phyloP scores from a whole-genome alignment of 2,888 invertebrate genomes.

The Nebria salina region DNA sequence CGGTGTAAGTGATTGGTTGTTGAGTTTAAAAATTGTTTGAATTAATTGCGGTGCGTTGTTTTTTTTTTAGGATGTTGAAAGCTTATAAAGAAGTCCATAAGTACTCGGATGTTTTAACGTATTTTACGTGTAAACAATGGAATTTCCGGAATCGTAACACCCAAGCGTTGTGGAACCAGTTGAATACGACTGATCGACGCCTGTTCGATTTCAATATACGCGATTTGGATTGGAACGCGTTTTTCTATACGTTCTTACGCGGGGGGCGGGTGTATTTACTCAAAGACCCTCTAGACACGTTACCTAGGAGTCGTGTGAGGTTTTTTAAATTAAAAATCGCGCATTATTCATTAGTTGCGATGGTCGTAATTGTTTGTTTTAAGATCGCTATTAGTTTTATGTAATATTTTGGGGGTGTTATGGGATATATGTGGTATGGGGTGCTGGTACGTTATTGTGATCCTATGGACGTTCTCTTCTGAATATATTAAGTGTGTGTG shows the following conservation, averaged over 20 bases:
- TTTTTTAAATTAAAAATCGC: conserved; percentile 54
- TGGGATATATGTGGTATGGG: too few relatives aligned
- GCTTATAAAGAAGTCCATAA: conserved; percentile 80
- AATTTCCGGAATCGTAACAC: conserved; percentile 73
- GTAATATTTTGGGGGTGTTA: too few relatives aligned
- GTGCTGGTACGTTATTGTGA: background rate
- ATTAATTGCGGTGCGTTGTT: background rate
- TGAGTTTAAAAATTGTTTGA: background rate
- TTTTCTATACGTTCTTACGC: conserved; percentile 73
- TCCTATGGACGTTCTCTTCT: background rate
- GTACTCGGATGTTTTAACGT: conserved; percentile 77
- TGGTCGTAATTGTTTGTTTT: background rate
- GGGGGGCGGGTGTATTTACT: conserved; percentile 82
- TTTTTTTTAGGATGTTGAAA: conserved; percentile 72
- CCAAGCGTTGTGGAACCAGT: conserved; percentile 66
- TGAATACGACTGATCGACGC: conserved; percentile 68
- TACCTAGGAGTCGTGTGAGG: conserved; percentile 75
- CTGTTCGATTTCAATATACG: conserved; percentile 78
- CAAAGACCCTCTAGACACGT: conserved; percentile 80
- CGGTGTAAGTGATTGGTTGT: conserved; percentile 65
- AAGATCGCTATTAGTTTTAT: background rate
- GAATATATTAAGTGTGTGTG: background rate
- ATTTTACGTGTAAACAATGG: conserved; percentile 85
- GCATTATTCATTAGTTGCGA: conserved; percentile 53
- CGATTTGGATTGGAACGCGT: conserved; percentile 79